phyloP scores from a whole-genome alignment of 2,888 invertebrate genomes.

The Lamellibrachia columna region DNA sequence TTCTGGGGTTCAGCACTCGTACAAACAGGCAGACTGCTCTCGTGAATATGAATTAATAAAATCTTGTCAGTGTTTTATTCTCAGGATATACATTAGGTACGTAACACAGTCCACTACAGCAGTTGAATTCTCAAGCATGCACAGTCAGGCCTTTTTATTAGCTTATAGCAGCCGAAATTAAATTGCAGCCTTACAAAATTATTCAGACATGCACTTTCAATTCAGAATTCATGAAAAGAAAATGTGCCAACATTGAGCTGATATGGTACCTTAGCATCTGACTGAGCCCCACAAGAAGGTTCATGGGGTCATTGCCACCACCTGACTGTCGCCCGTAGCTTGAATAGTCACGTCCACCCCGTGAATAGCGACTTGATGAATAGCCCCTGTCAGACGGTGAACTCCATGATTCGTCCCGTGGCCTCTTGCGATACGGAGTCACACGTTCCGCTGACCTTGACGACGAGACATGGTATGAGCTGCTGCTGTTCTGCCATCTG shows the following conservation, averaged over 20 bases:
- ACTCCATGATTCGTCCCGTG: background rate
- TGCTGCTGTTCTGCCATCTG: constrained; percentile 2
- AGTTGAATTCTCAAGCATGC: background rate
- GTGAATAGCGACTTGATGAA: background rate
- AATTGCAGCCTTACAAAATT: background rate
- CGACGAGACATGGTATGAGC: background rate
- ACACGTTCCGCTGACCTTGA: background rate
- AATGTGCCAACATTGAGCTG: background rate
- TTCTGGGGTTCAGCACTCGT: background rate
- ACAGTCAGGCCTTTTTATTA: background rate
- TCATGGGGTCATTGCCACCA: background rate
- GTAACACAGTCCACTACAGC: background rate
- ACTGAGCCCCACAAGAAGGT: background rate
- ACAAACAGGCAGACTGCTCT: background rate
- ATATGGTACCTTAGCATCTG: background rate
- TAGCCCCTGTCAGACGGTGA: background rate
- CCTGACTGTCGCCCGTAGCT: background rate
- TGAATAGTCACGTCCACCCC: background rate
- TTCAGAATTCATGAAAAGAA: background rate
- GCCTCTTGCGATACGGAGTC: constrained; percentile 2
- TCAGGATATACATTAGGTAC: background rate
- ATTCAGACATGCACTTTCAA: background rate
- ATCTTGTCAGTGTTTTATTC: background rate
- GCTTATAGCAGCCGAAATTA: background rate
- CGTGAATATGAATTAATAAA: background rate